Evolutionary conservation across 37 sponge, comb jelly and placozoan species (phyloP).

Genomic region (Agelas oroides): DNA sequence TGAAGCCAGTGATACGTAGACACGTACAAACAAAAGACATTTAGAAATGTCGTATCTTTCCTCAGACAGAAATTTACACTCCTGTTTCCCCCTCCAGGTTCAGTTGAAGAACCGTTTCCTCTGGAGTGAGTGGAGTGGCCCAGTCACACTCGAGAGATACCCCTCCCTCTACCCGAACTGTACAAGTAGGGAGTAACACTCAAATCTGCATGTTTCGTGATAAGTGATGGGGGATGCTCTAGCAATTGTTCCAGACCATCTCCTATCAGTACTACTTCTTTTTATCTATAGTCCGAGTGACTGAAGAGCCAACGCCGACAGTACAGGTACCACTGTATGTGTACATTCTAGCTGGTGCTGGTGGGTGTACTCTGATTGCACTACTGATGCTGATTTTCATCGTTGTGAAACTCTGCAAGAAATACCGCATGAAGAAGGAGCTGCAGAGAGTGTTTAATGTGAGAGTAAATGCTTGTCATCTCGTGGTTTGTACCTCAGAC

Average conservation of each 20-base stretch:
- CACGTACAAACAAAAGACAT: too few species aligned
- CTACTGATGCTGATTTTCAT: neutral
- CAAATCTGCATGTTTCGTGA: neutral
- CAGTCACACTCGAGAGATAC: conserved; percentile 16
- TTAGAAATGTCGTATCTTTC: too few species aligned
- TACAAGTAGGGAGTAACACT: neutral
- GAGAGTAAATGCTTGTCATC: neutral
- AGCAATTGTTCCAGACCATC: neutral
- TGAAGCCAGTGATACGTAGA: too few species aligned
- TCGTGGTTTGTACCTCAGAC: too few species aligned
- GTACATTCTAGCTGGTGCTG: neutral
- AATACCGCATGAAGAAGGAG: conserved; percentile 33
- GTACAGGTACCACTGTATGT: conserved; percentile 10
- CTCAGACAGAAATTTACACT: too few species aligned
- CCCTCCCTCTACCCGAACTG: conserved; percentile 34
- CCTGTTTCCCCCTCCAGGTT: neutral
- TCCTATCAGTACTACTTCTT: too few species aligned
- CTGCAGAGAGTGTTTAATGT: conserved; percentile 32
- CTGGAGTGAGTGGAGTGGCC: conserved; percentile 64
- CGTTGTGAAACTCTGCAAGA: conserved; percentile 9
- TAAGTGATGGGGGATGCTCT: neutral
- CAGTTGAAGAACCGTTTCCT: conserved; percentile 31
- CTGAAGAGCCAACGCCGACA: too few species aligned
- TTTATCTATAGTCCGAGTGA: too few species aligned
- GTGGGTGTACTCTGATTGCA: neutral